These are phyloP conservation scores for Brachionus asplanchnoidis DNA, from an alignment of 1,140 invertebrate genomes.

Conservation along the genomic window DNA sequence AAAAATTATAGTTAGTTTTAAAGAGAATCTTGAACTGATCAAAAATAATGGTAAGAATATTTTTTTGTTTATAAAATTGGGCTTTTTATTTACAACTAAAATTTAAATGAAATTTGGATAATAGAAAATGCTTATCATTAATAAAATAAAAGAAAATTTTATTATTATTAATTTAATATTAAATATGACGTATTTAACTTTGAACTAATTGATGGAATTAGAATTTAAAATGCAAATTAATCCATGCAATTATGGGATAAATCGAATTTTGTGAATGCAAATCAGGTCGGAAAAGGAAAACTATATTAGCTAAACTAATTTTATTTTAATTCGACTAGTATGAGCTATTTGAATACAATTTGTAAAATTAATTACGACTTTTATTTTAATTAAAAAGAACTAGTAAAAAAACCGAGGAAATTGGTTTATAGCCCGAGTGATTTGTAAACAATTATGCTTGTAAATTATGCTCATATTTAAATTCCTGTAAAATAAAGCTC, in stretches of 20 bases:
- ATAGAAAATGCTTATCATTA: too few relatives aligned
- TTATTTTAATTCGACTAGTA: not conserved
- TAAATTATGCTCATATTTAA: not conserved
- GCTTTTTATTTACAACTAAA: too few relatives aligned
- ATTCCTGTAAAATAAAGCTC: not conserved
- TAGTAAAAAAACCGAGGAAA: not conserved
- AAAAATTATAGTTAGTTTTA: too few relatives aligned
- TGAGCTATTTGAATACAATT: not conserved
- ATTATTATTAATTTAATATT: too few relatives aligned
- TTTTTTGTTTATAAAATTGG: too few relatives aligned
- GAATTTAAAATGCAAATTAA: not conserved
- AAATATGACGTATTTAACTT: too few relatives aligned
- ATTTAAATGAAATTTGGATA: too few relatives aligned
- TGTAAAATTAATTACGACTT: not conserved
- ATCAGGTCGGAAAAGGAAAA: not conserved
- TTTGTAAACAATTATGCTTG: constrained; percentile 3
- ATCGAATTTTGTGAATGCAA: not conserved
- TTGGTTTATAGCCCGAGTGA: not conserved
- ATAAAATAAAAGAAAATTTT: too few relatives aligned
- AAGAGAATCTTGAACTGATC: too few relatives aligned
- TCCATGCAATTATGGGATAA: not conserved
- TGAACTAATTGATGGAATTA: not conserved
- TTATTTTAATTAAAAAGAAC: not conserved
- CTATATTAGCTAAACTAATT: not conserved
- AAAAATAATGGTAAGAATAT: too few relatives aligned